Conservation (phyloP, 2,888 invertebrate species). For the Chrysolina haemoptera region DNA sequence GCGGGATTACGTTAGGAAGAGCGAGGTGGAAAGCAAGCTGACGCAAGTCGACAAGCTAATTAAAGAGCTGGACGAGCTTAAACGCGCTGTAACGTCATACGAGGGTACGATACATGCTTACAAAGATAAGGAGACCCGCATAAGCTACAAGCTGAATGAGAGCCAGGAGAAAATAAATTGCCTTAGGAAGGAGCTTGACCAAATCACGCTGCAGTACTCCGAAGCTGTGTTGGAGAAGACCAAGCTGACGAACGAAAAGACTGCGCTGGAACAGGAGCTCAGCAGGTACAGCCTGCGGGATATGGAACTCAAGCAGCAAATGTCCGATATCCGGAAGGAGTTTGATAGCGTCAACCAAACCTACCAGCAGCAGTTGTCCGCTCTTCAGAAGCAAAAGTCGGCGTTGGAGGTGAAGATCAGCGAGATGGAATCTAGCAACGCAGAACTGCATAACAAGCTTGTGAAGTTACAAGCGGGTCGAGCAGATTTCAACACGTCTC, state of each 20-base stretch:
- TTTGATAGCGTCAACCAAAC: slow-evolving; percentile 59
- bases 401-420: slow-evolving; percentile 68
- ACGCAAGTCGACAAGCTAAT: slow-evolving; percentile 70
- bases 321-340: slow-evolving; percentile 61
- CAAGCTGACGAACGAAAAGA: slow-evolving; percentile 80
- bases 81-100: slow-evolving; percentile 68
- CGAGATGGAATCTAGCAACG: slow-evolving; percentile 67
- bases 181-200: slow-evolving; percentile 78
- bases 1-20: slow-evolving; percentile 73
- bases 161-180: slow-evolving; percentile 72
- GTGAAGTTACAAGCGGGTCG: slow-evolving; percentile 58
- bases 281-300: slow-evolving; percentile 72
- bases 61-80: slow-evolving; percentile 68
- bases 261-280: slow-evolving; percentile 77
- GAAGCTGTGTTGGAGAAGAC: slow-evolving; percentile 83
- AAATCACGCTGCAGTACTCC: slow-evolving; percentile 81
- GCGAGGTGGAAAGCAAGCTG: slow-evolving; percentile 72
- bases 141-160: slow-evolving; percentile 62
- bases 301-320: slow-evolving; percentile 67
- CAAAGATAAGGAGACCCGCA: slow-evolving; percentile 58
- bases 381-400: slow-evolving; percentile 69
- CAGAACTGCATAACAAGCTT: slow-evolving; percentile 65
- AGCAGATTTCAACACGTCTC: slow-evolving; percentile 48
- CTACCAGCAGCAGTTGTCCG: slow-evolving; percentile 59
- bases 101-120: slow-evolving; percentile 66